Percentiles rank a stretch among this genome's conserved stretches.
phyloP scores from a whole-genome alignment of 2,888 invertebrate species.

The Oithona nana region DNA sequence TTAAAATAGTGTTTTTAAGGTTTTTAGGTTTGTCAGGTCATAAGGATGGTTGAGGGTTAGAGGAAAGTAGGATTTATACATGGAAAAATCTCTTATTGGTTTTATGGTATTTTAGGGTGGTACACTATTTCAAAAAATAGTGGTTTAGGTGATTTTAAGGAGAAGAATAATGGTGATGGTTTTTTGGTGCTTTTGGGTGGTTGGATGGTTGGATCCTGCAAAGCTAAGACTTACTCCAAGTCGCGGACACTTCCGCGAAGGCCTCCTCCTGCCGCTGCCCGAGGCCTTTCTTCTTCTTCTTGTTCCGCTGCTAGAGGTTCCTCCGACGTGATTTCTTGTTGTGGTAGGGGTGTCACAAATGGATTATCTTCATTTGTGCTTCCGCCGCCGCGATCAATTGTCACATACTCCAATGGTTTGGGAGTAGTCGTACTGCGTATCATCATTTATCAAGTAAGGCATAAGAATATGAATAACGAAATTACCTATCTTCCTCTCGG shows the following conservation, averaged over 20 bases:
- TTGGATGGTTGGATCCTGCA: neutral
- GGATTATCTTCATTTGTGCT: neutral
- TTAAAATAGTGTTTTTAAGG: too few relatives aligned
- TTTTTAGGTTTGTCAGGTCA: too few relatives aligned
- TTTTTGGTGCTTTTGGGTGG: neutral
- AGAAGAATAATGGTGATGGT: neutral
- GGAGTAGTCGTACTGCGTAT: too few relatives aligned
- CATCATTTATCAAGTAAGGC: too few relatives aligned
- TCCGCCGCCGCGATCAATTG: neutral
- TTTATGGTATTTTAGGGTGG: too few relatives aligned
- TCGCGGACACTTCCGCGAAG: neutral
- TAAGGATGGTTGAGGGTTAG: too few relatives aligned
- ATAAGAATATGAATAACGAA: too few relatives aligned
- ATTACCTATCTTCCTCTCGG: too few relatives aligned
- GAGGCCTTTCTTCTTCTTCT: conserved; percentile 2
- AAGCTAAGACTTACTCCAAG: conserved; percentile 3
- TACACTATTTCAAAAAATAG: neutral
- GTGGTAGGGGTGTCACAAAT: neutral
- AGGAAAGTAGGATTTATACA: too few relatives aligned
- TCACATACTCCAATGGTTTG: conserved; percentile 1
- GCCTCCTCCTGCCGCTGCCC: too few relatives aligned
- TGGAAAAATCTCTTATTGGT: too few relatives aligned
- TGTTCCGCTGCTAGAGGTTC: neutral
- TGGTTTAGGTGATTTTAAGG: neutral
- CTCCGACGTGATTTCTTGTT: neutral